Conservation (phyloP, 2,113 vertebrate species). For the Zosterops japonicus region DNA sequence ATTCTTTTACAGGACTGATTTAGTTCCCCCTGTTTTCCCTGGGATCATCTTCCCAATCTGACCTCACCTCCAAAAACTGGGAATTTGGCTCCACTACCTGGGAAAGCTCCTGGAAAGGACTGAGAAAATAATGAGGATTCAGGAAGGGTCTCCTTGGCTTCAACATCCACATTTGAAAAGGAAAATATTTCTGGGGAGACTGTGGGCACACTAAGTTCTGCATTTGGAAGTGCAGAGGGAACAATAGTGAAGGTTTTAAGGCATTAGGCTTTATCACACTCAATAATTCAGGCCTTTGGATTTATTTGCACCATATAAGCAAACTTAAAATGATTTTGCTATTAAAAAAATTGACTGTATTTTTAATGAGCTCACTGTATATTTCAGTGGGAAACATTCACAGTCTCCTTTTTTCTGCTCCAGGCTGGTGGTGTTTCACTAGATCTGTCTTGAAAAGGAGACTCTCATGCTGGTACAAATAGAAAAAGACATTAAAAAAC, state of each 20-base stretch:
- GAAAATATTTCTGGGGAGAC: background rate
- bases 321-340: constrained; percentile 49
- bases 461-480: background rate
- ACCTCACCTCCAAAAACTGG: background rate
- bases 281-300: background rate
- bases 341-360: constrained; percentile 40
- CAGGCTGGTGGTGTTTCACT: background rate
- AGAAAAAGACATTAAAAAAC: background rate
- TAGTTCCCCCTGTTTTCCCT: background rate
- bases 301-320: constrained; percentile 30
- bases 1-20: background rate
- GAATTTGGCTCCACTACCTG: background rate
- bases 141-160: background rate
- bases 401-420: background rate
- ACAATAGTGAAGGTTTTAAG: background rate
- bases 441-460: background rate
- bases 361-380: constrained; percentile 42
- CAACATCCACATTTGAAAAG: background rate
- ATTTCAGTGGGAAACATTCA: constrained; percentile 22
- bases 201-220: background rate
- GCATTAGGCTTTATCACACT: background rate
- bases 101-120: background rate
- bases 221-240: background rate
- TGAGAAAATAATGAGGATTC: background rate
- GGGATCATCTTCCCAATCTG: background rate